Percentiles rank a stretch among this genome's conserved stretches.
Conservation (phyloP, 2,888 invertebrate species). For the Sipha maydis region DNA sequence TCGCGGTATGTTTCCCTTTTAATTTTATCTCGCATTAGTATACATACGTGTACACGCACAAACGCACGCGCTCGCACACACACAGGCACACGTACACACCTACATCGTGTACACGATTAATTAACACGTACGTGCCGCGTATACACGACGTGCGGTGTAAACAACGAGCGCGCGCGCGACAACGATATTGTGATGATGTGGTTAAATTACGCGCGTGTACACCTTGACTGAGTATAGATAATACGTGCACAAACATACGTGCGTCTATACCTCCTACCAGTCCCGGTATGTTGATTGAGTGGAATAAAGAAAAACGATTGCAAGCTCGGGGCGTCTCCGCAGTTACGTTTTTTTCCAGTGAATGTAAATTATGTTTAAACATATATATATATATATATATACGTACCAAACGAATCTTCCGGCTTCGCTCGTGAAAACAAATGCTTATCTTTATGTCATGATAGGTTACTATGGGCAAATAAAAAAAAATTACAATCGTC, state of each 20-base stretch:
- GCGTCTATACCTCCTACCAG: not conserved
- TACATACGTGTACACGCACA: not conserved
- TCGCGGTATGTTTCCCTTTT: not conserved
- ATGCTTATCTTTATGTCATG: too few relatives aligned
- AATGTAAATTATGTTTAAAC: too few relatives aligned
- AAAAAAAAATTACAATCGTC: too few relatives aligned
- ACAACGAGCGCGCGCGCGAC: not conserved
- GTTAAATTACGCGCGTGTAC: not conserved
- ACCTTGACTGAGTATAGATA: not conserved
- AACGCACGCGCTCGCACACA: too few relatives aligned
- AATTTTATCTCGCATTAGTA: slow-evolving; percentile 3
- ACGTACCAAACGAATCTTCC: too few relatives aligned
- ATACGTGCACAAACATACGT: not conserved
- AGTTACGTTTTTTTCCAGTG: too few relatives aligned
- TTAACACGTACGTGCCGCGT: not conserved
- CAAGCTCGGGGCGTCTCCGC: too few relatives aligned
- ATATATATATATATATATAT: too few relatives aligned
- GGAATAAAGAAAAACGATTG: not conserved
- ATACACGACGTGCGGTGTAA: not conserved
- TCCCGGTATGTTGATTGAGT: not conserved
- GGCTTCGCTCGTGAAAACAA: too few relatives aligned
- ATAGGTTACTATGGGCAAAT: too few relatives aligned
- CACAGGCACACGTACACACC: not conserved
- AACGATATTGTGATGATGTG: slow-evolving; percentile 20
- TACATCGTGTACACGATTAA: slow-evolving; percentile 21